phyloP scores from a whole-genome alignment of 2,113 vertebrate species.

The Gymnocephalus cernua region DNA sequence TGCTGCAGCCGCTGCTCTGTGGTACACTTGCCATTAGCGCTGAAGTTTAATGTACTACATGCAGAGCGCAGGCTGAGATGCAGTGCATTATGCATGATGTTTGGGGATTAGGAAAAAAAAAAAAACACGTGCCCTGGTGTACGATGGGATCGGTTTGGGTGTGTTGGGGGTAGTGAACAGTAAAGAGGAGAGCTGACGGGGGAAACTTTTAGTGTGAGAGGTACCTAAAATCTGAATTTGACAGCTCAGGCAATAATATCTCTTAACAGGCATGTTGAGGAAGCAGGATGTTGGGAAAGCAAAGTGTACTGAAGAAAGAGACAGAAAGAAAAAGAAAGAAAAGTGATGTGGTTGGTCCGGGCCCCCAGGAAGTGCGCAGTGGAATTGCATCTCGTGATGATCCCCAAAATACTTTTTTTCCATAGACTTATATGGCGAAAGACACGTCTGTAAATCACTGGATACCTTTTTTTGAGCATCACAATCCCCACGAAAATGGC shows the following conservation, averaged over 20 bases:
- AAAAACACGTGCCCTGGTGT: not conserved
- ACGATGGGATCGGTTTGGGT: not conserved
- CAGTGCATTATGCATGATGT: slow-evolving; percentile 62
- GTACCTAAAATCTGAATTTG: not conserved
- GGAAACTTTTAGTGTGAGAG: not conserved
- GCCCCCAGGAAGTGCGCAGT: no score
- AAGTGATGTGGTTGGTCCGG: not conserved
- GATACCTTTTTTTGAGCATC: no score
- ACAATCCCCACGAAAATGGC: no score
- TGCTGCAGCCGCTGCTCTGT: slow-evolving; percentile 20
- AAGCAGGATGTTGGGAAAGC: not conserved
- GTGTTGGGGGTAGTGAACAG: not conserved
- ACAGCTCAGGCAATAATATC: slow-evolving; percentile 16
- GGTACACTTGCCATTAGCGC: slow-evolving; percentile 41
- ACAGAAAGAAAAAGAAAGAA: not conserved
- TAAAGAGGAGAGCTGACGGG: not conserved
- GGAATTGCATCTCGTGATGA: no score
- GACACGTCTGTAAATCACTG: no score
- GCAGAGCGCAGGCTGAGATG: slow-evolving; percentile 3
- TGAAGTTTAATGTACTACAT: slow-evolving; percentile 39
- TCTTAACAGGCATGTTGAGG: not conserved
- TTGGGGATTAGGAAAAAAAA: slow-evolving; percentile 22
- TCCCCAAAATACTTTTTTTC: no score
- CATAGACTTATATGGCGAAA: no score
- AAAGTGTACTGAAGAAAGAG: not conserved